Evolutionary conservation across 1,140 invertebrate species (phyloP).

Genomic region (Eupeodes corollae): DNA sequence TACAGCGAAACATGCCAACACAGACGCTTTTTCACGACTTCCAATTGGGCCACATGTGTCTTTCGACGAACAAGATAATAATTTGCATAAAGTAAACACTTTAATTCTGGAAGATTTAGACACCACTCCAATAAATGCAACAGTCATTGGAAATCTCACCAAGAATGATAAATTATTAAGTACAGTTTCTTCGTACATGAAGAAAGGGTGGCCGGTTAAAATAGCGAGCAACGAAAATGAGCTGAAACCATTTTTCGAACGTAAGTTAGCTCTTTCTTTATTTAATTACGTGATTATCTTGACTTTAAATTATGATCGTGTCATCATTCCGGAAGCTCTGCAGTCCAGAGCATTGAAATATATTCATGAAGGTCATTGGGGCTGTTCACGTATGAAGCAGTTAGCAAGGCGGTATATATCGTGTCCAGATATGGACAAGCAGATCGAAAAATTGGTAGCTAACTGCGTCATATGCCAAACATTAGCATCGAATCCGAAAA

Average conservation of each 20-base stretch:
- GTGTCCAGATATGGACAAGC: constrained; percentile 34
- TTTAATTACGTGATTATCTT: background rate
- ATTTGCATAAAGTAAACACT: too few species aligned
- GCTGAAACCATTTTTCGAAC: background rate
- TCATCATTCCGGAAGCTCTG: background rate
- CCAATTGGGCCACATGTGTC: background rate
- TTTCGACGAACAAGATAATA: background rate
- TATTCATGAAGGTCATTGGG: constrained; percentile 31
- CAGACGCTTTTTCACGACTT: constrained; percentile 15
- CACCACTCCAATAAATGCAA: too few species aligned
- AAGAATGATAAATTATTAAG: too few species aligned
- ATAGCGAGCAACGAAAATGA: background rate
- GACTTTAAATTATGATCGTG: background rate
- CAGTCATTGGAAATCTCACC: too few species aligned
- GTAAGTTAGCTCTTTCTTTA: background rate
- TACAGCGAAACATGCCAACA: constrained; percentile 12
- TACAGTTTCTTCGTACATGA: background rate
- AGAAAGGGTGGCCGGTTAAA: background rate
- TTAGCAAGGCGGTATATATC: constrained; percentile 28
- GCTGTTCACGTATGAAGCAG: constrained; percentile 35
- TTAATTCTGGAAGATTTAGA: too few species aligned
- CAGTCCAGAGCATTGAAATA: constrained; percentile 14
- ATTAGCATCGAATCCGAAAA: constrained; percentile 14
- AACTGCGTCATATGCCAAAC: background rate
- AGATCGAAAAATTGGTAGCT: constrained; percentile 21